Evolutionary conservation across 2,888 invertebrate genomes (phyloP), one percentile per base, ranked within the genome.

Genomic region (Epinotia demarniana): DNA sequence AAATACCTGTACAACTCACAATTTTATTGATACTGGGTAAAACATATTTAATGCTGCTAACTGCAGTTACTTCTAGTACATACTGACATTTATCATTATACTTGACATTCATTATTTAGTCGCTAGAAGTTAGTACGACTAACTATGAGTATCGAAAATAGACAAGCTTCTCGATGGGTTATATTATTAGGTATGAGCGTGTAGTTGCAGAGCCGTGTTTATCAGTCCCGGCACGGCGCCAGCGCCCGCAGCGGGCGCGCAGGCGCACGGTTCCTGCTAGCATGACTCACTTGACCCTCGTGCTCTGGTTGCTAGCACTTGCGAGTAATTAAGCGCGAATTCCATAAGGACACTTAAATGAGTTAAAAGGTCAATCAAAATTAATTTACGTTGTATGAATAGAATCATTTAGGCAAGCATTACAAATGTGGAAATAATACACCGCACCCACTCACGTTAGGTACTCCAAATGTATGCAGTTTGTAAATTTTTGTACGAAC

Each of bases 291-390:
- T 53, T 69, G 73, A 73, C 76, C 73, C 75, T 58, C 12, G 16
- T 69, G 76, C 64, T 69, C 76, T 64, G 73, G 64, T 70, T 61
- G 64, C 68, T 19, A 73, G 67, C 68, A 73, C 66, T 75, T 67
- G 53, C 62, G 55, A 68, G 60, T 76, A 76, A 73, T 76, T 73
- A 73, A 19, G 69, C 73, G 66, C 73, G 73, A 76, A 70, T 73
- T 73, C 49, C 64, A 70, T 69, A 76, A 68, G 73, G 73, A 53
- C 69, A 53, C 60, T 66, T 76, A 73, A 73, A 63, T 76, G 60
- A 70, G 64, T 76, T 73, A 70, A 76, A 73, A 73, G 76, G 76
- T 76, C 69, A 76, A 76, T 73, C 73, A 18, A 53, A 73, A 70
- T 73, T 73, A 71, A 75, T 71, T 61, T 55, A 55, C 71, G 66